A percentile compares a stretch with the other conserved stretches of the same genome.
phyloP scores from a whole-genome alignment of 2,113 vertebrate genomes.

The Micromys minutus region DNA sequence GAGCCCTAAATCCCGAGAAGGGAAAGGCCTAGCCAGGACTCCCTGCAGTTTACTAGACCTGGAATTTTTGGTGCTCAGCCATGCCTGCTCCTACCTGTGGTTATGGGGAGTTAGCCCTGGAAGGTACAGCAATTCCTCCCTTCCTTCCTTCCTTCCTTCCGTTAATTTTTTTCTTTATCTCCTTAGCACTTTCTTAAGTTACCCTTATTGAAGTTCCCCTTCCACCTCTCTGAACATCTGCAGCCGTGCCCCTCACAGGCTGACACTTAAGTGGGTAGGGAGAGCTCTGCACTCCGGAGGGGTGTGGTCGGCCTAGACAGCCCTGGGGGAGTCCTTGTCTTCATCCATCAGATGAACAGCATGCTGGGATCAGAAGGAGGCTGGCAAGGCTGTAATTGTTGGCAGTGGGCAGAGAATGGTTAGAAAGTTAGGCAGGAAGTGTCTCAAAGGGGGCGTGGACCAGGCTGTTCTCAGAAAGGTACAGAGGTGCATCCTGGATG shows the following conservation, averaged over 20 bases:
- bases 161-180: too few species aligned
- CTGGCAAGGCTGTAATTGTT: not conserved
- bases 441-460: fast-evolving
- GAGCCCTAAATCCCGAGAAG: not conserved
- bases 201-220: fast-evolving
- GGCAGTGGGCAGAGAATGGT: too few species aligned
- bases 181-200: not conserved
- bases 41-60: not conserved
- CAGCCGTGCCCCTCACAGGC: too few species aligned
- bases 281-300: not conserved
- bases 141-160: too few species aligned
- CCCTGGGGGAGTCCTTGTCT: not conserved
- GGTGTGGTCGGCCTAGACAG: not conserved
- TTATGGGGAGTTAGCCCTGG: too few species aligned
- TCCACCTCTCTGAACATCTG: too few species aligned
- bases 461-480: not conserved
- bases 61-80: not conserved
- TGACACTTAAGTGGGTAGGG: not conserved
- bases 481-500: not conserved
- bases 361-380: not conserved
- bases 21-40: not conserved
- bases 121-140: too few species aligned
- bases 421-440: not conserved
- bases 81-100: too few species aligned
- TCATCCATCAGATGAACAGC: not conserved